Evolutionary conservation across 1,140 invertebrate genomes (phyloP).

Genomic region (Venturia canescens): DNA sequence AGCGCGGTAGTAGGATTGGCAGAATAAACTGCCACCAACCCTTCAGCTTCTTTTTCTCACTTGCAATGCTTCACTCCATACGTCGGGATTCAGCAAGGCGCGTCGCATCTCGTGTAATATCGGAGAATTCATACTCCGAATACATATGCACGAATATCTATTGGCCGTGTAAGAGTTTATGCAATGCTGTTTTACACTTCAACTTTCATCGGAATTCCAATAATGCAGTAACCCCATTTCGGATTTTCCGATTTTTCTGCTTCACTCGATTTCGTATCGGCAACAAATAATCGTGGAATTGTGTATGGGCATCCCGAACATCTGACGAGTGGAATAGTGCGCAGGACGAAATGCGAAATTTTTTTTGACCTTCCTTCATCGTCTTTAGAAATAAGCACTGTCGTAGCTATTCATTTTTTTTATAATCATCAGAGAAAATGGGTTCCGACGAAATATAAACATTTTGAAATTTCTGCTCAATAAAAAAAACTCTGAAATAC

Average conservation of each 20-base stretch:
- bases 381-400: too few relatives aligned
- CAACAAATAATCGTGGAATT: conserved; percentile 7
- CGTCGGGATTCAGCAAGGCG: conserved; percentile 55
- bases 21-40: conserved; percentile 22
- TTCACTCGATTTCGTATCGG: background rate
- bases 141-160: background rate
- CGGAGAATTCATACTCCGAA: background rate
- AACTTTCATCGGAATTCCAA: background rate
- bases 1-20: background rate
- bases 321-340: too few relatives aligned
- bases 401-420: too few relatives aligned
- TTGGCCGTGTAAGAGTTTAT: background rate
- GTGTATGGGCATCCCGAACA: background rate
- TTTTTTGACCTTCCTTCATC: too few relatives aligned
- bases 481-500: too few relatives aligned
- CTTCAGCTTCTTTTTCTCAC: conserved; percentile 23
- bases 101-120: conserved; percentile 35
- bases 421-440: too few relatives aligned
- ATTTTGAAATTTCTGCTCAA: too few relatives aligned
- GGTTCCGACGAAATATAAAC: too few relatives aligned
- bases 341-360: too few relatives aligned
- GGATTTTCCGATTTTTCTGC: conserved; percentile 20
- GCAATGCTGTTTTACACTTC: conserved; percentile 5
- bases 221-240: conserved; percentile 6
- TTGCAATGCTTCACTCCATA: conserved; percentile 63